Percentiles rank a stretch among this genome's conserved stretches.
Evolutionary conservation across 2,113 vertebrate genomes (phyloP).

Genomic region (Reinhardtius hippoglossoides): DNA sequence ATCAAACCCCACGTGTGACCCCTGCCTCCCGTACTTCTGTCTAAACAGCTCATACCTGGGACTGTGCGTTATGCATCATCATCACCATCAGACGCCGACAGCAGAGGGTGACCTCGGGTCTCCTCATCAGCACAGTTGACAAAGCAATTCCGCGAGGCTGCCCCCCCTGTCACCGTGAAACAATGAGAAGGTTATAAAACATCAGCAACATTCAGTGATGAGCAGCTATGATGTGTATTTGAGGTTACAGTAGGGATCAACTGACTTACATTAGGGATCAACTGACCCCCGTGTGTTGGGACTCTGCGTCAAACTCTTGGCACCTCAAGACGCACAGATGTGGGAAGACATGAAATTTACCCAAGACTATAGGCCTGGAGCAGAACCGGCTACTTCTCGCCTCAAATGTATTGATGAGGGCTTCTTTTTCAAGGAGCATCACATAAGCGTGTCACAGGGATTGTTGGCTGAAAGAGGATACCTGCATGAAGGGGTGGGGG

Average conservation of each 20-base stretch:
- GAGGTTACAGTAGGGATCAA: constrained; percentile 15
- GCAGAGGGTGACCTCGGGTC: constrained; percentile 65
- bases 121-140: constrained; percentile 73
- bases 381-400: constrained; percentile 1
- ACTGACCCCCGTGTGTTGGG: background rate
- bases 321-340: no score
- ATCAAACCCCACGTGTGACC: constrained; percentile 6
- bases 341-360: no score
- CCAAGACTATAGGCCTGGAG: no score
- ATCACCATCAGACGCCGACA: background rate
- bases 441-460: constrained; percentile 29
- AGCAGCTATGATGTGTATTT: constrained; percentile 1
- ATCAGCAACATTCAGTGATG: constrained; percentile 32
- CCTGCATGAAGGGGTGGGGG: constrained; percentile 26
- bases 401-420: constrained; percentile 5
- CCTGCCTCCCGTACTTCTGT: background rate
- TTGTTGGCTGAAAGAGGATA: constrained; percentile 58
- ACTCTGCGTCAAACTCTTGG: no score
- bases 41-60: background rate
- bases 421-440: background rate
- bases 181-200: constrained; percentile 49
- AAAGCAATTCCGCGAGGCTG: constrained; percentile 48
- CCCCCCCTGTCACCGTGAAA: constrained; percentile 21
- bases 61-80: constrained; percentile 43
- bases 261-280: constrained; percentile 17